Percentiles rank a stretch among this genome's conserved stretches.
Evolutionary conservation across 1,140 invertebrate species (phyloP).

Genomic region (Gonioctena quinquepunctata): DNA sequence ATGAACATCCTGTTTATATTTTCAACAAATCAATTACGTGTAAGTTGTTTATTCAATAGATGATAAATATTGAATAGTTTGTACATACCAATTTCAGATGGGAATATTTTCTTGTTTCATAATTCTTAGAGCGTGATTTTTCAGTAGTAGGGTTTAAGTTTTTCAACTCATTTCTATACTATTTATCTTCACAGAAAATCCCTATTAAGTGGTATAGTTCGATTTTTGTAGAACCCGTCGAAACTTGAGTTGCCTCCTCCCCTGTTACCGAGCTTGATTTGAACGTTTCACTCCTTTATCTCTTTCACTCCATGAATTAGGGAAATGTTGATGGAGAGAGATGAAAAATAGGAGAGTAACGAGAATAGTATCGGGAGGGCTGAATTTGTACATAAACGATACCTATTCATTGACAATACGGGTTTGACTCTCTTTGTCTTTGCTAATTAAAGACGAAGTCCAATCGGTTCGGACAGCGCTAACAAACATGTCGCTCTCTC

Average conservation of each 20-base stretch:
- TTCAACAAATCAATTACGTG: no score
- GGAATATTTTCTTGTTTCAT: no score
- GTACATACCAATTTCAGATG: no score
- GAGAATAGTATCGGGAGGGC: background rate
- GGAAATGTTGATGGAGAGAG: background rate
- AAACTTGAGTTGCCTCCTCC: background rate
- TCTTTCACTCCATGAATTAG: background rate
- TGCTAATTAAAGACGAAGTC: slow-evolving; percentile 44
- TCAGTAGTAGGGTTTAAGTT: no score
- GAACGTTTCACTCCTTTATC: background rate
- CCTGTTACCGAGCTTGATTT: background rate
- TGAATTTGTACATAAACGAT: slow-evolving; percentile 44
- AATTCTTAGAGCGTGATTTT: no score
- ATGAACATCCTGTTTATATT: no score
- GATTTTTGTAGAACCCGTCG: no score
- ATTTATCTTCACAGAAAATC: no score
- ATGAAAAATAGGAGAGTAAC: background rate
- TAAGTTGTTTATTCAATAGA: no score
- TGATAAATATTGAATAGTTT: no score
- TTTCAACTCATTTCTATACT: no score
- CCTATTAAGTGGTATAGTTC: no score
- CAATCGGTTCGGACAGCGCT: slow-evolving; percentile 21
- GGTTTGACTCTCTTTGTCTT: slow-evolving; percentile 43
- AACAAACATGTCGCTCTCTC: slow-evolving; percentile 7
- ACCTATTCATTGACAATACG: slow-evolving; percentile 46